Evolutionary conservation across 2,113 vertebrate genomes (phyloP).

Genomic region (Budorcas taxicolor): DNA sequence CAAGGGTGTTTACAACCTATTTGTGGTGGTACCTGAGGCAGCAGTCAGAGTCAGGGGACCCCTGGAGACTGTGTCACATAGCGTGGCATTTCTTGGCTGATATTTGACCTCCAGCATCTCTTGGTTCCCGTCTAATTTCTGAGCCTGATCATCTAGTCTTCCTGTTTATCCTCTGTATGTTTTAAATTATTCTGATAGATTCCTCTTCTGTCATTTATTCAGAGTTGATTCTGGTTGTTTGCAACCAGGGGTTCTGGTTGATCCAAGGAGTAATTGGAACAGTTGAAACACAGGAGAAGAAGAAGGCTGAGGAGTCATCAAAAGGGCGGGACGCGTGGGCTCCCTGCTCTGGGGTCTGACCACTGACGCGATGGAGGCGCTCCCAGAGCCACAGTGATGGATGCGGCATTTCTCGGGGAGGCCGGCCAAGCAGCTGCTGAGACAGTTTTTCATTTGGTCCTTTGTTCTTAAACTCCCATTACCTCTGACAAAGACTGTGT

Average conservation of each 20-base stretch:
- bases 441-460: not conserved
- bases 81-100: not conserved
- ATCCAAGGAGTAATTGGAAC: not conserved
- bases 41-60: not conserved
- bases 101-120: not conserved
- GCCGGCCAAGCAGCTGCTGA: not conserved
- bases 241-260: not conserved
- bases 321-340: not conserved
- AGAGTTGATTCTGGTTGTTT: not conserved
- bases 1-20: not conserved
- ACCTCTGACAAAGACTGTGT: not conserved
- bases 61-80: not conserved
- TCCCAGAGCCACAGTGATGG: not conserved
- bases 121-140: not conserved
- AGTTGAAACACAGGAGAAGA: not conserved
- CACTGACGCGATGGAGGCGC: accelerated
- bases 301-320: not conserved
- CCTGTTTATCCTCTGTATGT: not conserved
- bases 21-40: not conserved
- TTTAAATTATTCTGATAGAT: not conserved
- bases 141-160: not conserved
- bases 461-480: not conserved
- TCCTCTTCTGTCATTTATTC: not conserved
- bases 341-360: not conserved
- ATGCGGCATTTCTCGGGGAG: not conserved